phyloP scores from a whole-genome alignment of 2,113 vertebrate genomes.

The Malurus alboscapulatus region DNA sequence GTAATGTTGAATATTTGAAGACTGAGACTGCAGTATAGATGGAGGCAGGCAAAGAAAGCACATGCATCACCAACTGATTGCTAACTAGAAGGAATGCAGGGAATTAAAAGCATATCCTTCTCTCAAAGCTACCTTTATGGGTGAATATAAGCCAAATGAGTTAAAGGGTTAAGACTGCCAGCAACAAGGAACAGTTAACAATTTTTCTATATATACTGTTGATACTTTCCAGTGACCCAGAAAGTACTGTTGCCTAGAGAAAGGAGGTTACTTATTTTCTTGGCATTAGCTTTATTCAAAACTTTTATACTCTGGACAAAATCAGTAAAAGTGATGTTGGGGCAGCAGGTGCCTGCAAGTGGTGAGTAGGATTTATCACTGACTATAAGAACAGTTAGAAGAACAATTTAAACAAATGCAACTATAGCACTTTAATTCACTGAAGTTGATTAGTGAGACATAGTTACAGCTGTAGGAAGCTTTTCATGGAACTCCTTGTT shows the following conservation, averaged over 20 bases:
- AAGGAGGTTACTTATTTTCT: neutral
- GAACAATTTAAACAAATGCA: neutral
- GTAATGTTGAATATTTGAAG: constrained; percentile 11
- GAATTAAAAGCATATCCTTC: neutral
- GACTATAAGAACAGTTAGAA: neutral
- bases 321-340: neutral
- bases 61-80: neutral
- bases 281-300: neutral
- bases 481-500: neutral
- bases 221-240: neutral
- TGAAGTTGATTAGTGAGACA: neutral
- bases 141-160: neutral
- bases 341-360: neutral
- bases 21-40: neutral
- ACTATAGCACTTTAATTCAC: neutral
- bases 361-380: neutral
- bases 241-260: neutral
- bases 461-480: neutral
- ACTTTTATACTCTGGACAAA: neutral
- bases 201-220: neutral
- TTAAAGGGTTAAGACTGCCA: neutral
- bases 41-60: neutral
- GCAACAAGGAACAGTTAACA: neutral
- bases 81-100: neutral
- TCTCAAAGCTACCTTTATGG: neutral